A percentile compares a stretch with the other conserved stretches of the same genome.
These are phyloP conservation scores for Amblyraja radiata DNA, from an alignment of 2,797 vertebrate species.

Conservation along the genomic window DNA sequence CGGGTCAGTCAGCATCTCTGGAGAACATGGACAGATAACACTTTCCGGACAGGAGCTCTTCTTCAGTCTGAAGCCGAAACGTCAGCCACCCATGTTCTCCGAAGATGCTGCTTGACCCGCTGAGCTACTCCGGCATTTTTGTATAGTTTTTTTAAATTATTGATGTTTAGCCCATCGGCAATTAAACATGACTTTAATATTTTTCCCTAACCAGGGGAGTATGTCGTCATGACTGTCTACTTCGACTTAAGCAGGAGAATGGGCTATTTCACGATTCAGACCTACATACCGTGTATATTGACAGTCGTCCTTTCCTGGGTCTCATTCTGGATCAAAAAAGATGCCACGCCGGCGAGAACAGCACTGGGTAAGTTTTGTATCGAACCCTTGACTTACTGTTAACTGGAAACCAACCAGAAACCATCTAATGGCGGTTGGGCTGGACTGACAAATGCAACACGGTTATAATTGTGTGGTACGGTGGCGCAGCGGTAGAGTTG, in stretches of 20 bases:
- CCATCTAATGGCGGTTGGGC: too few relatives aligned
- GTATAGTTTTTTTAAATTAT: too few relatives aligned
- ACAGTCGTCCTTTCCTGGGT: constrained; percentile 95
- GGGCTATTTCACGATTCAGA: constrained; percentile 97
- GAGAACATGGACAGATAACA: too few relatives aligned
- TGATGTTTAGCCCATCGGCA: neutral
- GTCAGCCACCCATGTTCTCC: too few relatives aligned
- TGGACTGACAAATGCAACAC: neutral
- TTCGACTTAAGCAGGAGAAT: constrained; percentile 91
- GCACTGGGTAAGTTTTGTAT: constrained; percentile 70
- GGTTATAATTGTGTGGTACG: too few relatives aligned
- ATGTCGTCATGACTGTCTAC: constrained; percentile 91
- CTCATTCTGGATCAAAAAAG: constrained; percentile 96
- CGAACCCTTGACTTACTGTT: neutral
- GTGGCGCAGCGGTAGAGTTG: too few relatives aligned
- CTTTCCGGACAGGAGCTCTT: too few relatives aligned
- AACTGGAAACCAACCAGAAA: neutral
- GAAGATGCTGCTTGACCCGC: too few relatives aligned
- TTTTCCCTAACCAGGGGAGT: constrained; percentile 71
- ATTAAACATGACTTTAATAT: constrained; percentile 11
- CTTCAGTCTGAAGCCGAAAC: too few relatives aligned
- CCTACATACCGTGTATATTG: constrained; percentile 91
- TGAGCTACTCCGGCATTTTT: too few relatives aligned
- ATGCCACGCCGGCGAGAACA: constrained; percentile 88
- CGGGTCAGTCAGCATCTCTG: too few relatives aligned